Base-by-base conservation (phyloP, 2,113 vertebrate species). In the Neogobius melanostomus region DNA sequence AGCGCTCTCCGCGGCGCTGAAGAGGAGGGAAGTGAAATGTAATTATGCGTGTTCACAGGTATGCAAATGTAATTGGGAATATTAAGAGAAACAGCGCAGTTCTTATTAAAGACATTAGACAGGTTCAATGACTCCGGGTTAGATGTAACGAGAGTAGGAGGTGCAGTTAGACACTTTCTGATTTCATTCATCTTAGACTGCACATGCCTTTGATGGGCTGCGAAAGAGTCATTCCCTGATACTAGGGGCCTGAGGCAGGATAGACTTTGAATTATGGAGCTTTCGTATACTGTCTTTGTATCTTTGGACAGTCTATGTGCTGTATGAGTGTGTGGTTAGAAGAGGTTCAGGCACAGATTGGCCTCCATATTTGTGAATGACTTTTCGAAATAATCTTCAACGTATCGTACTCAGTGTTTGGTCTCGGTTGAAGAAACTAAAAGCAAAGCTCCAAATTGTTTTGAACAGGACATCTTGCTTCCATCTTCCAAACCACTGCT, bases 1-100 rank as follows among this genome's bases (percentile, higher is more conserved):
- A 75, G 79, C 48, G 12, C 47, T 47, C 63, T 77, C 66, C 7
- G 7, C n/a, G 67, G 63, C n/a, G 68, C 53, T 42, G 71, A 48
- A 44, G 17, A 68, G 47, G 66, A 56, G 4, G 66, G 63, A 70
- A 71, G 63, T 46, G 28, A 64, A 54, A 65, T 68, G 45, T 47
- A 75, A 16, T 16, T 16, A 42, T 7, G 8, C 60, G 65, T 48
- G 21, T 53, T 48, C 61, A 56, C 51, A 75, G 10, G 65, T 6
- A 54, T 6, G 11, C 12, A 42, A 47, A 62, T 28, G 59, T 53
- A 48, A 65, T 36, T 68, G 52, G 49, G 45, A 16, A 21, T 17
- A 44, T 57, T 52, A 70, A 59, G 17, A 15, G 60, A 73, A 69
- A 36, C 0, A 54, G 21, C 17, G 43, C 36, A 16, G 16, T 36